Conservation (phyloP, 35 echinoderm and acorn worm genomes). For the Heliocidaris tuberculata region DNA sequence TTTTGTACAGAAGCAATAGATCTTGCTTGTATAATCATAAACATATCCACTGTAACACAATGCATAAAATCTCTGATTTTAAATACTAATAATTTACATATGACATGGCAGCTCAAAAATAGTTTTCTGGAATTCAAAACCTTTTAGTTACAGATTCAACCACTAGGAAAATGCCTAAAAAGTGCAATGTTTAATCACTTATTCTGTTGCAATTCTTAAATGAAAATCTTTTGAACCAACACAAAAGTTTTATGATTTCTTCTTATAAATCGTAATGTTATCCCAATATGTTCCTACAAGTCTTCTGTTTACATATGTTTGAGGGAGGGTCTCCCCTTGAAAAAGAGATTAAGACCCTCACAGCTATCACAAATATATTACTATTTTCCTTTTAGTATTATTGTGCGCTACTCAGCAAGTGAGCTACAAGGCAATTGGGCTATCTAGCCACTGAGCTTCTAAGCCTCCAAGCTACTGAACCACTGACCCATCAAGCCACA, state of each 20-base stretch:
- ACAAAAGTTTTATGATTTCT: too few relatives aligned
- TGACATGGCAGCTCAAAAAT: not conserved
- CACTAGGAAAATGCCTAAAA: too few relatives aligned
- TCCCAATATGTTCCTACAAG: not conserved
- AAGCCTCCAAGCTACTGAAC: not conserved
- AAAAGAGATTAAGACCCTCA: too few relatives aligned
- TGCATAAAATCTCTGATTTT: not conserved
- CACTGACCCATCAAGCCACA: not conserved
- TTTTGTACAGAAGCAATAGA: not conserved
- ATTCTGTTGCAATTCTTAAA: too few relatives aligned
- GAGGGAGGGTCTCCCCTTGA: too few relatives aligned
- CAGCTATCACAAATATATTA: too few relatives aligned
- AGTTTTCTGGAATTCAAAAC: not conserved
- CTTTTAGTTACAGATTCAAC: too few relatives aligned
- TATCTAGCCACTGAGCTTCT: not conserved
- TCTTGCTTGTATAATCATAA: not conserved
- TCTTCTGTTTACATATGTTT: not conserved
- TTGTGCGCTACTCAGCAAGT: too few relatives aligned
- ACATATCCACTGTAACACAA: not conserved
- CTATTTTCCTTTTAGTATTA: too few relatives aligned
- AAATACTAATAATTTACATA: conserved; percentile 13
- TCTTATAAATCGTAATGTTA: not conserved
- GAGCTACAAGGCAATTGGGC: too few relatives aligned
- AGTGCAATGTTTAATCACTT: too few relatives aligned
- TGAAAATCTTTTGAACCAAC: too few relatives aligned